Percentiles rank a stretch among this genome's conserved stretches.
Evolutionary conservation across 2,113 vertebrate genomes (phyloP).

Genomic region (Coregonus clupeaformis): DNA sequence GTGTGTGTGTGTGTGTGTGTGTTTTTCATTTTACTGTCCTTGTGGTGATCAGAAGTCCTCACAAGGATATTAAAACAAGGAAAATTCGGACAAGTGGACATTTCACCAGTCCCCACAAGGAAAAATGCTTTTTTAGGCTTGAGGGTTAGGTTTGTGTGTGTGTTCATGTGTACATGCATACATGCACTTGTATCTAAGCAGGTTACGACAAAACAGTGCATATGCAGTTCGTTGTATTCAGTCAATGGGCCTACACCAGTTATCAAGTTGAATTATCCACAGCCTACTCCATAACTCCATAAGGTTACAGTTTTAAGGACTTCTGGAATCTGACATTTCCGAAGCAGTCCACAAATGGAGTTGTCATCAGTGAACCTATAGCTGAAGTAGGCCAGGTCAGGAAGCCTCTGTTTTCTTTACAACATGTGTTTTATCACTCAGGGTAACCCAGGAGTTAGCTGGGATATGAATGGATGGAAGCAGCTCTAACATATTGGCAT

Average conservation of each 20-base stretch:
- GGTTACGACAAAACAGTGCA: too few relatives aligned
- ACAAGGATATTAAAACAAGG: too few relatives aligned
- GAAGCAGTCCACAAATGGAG: conserved; percentile 17
- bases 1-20: conserved; percentile 11
- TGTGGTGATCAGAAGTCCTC: neutral
- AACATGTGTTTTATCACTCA: conserved; percentile 46
- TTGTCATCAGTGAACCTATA: conserved; percentile 17
- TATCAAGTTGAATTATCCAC: too few relatives aligned
- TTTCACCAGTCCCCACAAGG: too few relatives aligned
- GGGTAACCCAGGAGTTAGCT: neutral
- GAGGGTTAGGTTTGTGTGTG: too few relatives aligned
- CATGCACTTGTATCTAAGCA: too few relatives aligned
- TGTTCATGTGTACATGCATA: too few relatives aligned
- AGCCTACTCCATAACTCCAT: neutral
- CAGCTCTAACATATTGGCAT: too few relatives aligned
- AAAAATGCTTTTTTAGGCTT: too few relatives aligned
- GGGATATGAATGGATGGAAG: neutral
- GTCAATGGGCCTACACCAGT: too few relatives aligned
- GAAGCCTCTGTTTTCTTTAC: conserved; percentile 13
- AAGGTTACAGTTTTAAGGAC: neutral
- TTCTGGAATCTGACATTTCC: neutral
- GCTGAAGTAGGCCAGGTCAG: conserved; percentile 25
- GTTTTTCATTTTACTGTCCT: neutral
- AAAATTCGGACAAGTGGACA: too few relatives aligned
- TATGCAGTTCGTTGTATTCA: too few relatives aligned